Conservation (phyloP, 2,113 vertebrate genomes). For the Apus apus region DNA sequence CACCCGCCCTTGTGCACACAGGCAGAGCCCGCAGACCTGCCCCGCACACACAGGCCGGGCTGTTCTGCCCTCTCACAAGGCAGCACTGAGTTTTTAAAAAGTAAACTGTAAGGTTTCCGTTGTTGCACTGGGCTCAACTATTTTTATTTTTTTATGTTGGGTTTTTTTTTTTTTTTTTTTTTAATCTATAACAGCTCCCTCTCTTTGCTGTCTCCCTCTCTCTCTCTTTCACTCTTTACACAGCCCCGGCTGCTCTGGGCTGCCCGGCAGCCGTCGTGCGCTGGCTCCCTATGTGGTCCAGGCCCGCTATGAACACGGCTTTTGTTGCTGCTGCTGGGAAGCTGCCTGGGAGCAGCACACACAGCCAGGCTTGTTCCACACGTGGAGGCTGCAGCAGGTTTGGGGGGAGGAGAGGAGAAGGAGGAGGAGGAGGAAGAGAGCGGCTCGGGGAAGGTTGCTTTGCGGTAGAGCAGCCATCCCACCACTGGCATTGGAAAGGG, state of each 20-base stretch:
- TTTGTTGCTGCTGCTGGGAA: conserved; percentile 74
- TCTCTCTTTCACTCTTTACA: conserved; percentile 52
- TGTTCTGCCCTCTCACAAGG: conserved; percentile 76
- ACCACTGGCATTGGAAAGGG: background rate
- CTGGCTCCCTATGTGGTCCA: conserved; percentile 75
- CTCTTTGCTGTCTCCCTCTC: conserved; percentile 54
- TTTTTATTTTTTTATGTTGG: background rate
- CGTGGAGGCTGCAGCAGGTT: background rate
- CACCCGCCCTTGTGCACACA: conserved; percentile 70
- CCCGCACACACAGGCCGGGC: conserved; percentile 60
- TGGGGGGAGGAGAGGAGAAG: background rate
- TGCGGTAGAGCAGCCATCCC: background rate
- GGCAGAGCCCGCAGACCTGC: conserved; percentile 42
- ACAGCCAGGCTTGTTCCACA: conserved; percentile 68
- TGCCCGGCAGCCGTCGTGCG: conserved; percentile 35
- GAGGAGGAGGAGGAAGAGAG: conserved; percentile 3
- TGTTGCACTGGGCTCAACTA: conserved; percentile 76
- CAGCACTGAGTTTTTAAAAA: conserved; percentile 82
- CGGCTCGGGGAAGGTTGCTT: background rate
- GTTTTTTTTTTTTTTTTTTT: conserved; percentile 6
- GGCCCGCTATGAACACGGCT: conserved; percentile 66
- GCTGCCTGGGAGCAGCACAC: conserved; percentile 68
- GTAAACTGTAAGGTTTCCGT: conserved; percentile 81
- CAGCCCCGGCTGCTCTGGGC: conserved; percentile 63
- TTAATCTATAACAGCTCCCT: conserved; percentile 59